Evolutionary conservation across 2,113 vertebrate species (phyloP).

Genomic region (Piprites chloris): DNA sequence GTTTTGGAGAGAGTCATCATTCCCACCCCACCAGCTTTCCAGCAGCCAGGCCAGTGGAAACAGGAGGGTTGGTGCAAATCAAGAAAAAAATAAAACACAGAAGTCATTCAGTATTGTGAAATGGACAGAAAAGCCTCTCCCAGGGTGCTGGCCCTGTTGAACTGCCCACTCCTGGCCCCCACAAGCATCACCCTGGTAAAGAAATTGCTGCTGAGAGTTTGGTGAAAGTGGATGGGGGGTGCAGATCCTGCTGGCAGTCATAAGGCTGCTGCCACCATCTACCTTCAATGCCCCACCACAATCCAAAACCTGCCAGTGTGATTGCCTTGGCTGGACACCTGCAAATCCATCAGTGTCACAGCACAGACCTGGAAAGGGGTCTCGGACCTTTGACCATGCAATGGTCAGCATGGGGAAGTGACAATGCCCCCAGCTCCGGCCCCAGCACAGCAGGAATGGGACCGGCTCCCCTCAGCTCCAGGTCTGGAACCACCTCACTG

Average conservation of each 20-base stretch:
- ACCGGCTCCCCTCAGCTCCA: background rate
- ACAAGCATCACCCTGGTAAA: background rate
- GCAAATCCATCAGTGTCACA: rapidly evolving
- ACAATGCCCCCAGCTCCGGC: background rate
- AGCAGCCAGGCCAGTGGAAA: rapidly evolving
- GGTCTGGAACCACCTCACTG: background rate
- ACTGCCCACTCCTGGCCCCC: rapidly evolving
- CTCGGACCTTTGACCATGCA: rapidly evolving
- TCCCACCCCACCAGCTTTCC: rapidly evolving
- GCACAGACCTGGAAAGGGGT: background rate
- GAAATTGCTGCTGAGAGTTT: background rate
- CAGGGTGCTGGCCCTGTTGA: background rate
- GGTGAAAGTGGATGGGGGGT: background rate
- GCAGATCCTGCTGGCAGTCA: background rate
- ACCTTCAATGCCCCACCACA: rapidly evolving
- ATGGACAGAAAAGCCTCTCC: background rate
- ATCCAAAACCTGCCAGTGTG: rapidly evolving
- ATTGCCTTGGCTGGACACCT: background rate
- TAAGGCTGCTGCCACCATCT: background rate
- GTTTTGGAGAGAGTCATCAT: background rate
- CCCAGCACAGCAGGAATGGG: background rate
- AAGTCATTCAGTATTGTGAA: background rate
- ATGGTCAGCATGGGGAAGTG: rapidly evolving
- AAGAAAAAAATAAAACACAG: background rate
- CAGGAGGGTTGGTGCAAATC: background rate